Percentiles rank a stretch among this genome's conserved stretches.
These are phyloP conservation scores for Porites divaricata DNA, from an alignment of 92 coral and sea anemone species.

Conservation along the genomic window DNA sequence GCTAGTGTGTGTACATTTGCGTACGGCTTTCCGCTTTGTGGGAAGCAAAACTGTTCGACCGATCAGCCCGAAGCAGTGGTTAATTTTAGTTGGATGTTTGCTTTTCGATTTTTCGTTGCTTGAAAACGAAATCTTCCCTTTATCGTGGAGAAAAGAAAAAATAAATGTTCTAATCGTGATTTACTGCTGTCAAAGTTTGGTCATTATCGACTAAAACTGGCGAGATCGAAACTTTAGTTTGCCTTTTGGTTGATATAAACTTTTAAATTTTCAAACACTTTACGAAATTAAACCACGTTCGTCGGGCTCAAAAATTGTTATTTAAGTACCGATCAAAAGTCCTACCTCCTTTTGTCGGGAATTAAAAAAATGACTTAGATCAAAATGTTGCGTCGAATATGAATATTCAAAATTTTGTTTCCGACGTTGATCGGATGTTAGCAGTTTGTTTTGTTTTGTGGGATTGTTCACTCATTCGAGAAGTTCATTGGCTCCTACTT, in stretches of 20 bases:
- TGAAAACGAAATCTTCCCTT: background rate
- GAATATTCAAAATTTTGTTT: constrained; percentile 42
- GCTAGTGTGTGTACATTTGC: constrained; percentile 1
- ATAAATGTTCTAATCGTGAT: constrained; percentile 7
- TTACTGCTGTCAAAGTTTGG: constrained; percentile 47
- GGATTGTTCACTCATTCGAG: constrained; percentile 1
- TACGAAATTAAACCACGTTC: constrained; percentile 15
- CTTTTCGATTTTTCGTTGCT: constrained; percentile 27
- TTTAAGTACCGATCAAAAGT: background rate
- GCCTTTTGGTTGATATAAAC: constrained; percentile 63
- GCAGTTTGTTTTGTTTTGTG: constrained; percentile 27
- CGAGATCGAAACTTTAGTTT: constrained; percentile 39
- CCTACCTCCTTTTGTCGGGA: constrained; percentile 9
- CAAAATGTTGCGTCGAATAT: constrained; percentile 21
- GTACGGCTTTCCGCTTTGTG: background rate
- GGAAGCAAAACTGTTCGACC: constrained; percentile 19
- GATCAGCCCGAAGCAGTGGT: background rate
- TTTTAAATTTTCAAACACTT: constrained; percentile 44
- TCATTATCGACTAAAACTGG: constrained; percentile 13
- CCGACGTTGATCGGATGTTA: constrained; percentile 8
- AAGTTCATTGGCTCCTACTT: constrained; percentile 26
- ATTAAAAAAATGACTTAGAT: constrained; percentile 17
- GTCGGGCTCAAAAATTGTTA: background rate
- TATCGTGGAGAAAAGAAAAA: background rate
- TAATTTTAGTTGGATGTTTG: constrained; percentile 2